Base-by-base conservation (phyloP, 1,140 invertebrate genomes). In the Temnothorax curvispinosus region DNA sequence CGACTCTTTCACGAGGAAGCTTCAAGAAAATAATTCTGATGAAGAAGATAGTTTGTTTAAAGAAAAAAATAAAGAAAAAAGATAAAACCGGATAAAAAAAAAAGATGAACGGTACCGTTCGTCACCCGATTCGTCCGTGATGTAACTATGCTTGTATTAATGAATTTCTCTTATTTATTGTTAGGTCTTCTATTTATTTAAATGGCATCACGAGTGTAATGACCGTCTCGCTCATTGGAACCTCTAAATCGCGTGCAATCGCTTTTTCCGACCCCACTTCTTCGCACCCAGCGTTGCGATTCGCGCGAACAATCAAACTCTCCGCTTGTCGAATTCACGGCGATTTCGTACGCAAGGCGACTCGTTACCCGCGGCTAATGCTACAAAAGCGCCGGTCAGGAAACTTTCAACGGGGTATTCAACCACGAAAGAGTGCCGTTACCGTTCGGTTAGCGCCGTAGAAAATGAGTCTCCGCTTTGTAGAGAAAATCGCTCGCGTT, bases 401-500 rank as follows among this genome's bases (percentile, higher is more conserved):
- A 75, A 84, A 84, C 80, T 85, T 85, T 85, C 75, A 85, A 47
- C 74, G 38, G 47, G 3, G 60, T 78, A 67, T 78, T 80, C 72
- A 62, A 85, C 84, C 84, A 78, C 60, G 35, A 58, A 64, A 52
- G 47, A 80, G 62, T 80, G 54, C 84, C 75, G 84, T 85, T 85
- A 85, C 44, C 41, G 56, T 44, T 72, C 54, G 54, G 44, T 74
- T 82, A 74, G 27, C 78, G 18, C 47, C 27, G 67, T 71, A 75
- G 27, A 84, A 60, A 74, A 74, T 58, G n/a, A 84, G 38, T 50
- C n/a, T 54, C 15, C 13, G 21, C n/a, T 58, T 18, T 47, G 38
- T n/a, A 8, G 2, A 60, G 52, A 82, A 80, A 69, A 60, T 58
- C 6, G 38, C 77, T 50, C 27, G 15, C 50, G 18, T 54, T 41